Conservation (phyloP, 2,888 invertebrate genomes). For the Cetonia aurata region DNA sequence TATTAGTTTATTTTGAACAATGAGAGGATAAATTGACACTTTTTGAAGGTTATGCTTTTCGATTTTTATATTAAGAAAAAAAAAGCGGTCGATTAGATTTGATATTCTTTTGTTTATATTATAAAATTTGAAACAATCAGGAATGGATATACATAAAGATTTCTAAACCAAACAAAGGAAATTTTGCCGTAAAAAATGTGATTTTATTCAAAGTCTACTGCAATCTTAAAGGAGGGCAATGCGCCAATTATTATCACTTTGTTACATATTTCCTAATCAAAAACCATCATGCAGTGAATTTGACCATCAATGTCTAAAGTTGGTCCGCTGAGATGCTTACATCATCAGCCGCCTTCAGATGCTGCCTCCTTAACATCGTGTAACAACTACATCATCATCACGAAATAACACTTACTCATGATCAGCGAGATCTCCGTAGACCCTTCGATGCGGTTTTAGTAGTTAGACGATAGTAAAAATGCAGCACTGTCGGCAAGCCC, state of each 20-base stretch:
- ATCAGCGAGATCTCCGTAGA: no score
- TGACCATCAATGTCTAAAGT: conserved; percentile 66
- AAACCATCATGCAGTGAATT: conserved; percentile 53
- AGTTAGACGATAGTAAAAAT: conserved; percentile 51
- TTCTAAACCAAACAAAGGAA: no score
- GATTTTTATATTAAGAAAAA: conserved; percentile 8
- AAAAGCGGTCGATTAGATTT: conserved; percentile 19
- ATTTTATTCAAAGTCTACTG: conserved; percentile 24
- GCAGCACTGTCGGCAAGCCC: conserved; percentile 64
- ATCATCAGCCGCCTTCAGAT: conserved; percentile 65
- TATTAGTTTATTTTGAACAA: background rate
- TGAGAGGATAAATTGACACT: background rate
- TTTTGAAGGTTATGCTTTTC: conserved; percentile 17
- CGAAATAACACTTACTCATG: background rate
- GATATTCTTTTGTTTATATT: no score
- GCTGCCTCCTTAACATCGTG: conserved; percentile 55
- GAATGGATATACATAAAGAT: no score
- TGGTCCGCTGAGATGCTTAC: conserved; percentile 67
- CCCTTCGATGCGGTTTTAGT: background rate
- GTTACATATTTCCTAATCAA: conserved; percentile 49
- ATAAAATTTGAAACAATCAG: no score
- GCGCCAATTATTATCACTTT: conserved; percentile 16
- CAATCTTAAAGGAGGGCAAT: conserved; percentile 11
- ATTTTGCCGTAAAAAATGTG: no score
- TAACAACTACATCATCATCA: background rate